Evolutionary conservation across 2,113 vertebrate genomes (phyloP).

Genomic region (Abramis brama): DNA sequence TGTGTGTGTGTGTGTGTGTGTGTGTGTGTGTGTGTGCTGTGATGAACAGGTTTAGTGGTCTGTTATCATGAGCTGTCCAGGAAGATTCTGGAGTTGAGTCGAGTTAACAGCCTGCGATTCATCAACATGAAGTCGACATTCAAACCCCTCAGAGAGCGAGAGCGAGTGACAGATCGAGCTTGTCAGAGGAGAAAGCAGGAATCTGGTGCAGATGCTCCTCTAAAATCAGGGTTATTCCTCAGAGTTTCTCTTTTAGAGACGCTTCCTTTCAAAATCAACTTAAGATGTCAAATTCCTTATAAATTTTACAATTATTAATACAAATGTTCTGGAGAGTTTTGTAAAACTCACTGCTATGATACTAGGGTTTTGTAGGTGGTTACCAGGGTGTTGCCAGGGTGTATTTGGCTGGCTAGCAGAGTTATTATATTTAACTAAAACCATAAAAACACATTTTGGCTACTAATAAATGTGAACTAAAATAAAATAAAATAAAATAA

Average conservation of each 20-base stretch:
- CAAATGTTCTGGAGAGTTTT: too few relatives aligned
- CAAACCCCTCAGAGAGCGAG: slow-evolving; percentile 4
- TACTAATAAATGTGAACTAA: too few relatives aligned
- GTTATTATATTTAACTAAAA: too few relatives aligned
- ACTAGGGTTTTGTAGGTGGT: too few relatives aligned
- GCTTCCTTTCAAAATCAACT: background rate
- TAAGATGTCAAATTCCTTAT: too few relatives aligned
- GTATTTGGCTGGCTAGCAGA: too few relatives aligned
- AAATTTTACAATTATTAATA: too few relatives aligned
- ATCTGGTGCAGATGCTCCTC: background rate
- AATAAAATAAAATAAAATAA: too few relatives aligned
- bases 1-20: background rate
- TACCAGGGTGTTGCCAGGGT: too few relatives aligned
- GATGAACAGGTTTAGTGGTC: slow-evolving; percentile 28
- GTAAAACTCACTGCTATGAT: too few relatives aligned
- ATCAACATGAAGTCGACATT: slow-evolving; percentile 21
- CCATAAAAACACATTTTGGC: too few relatives aligned
- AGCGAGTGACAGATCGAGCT: slow-evolving; percentile 3
- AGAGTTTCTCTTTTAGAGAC: too few relatives aligned
- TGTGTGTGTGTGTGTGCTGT: background rate
- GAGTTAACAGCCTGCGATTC: slow-evolving; percentile 42
- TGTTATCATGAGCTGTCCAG: slow-evolving; percentile 50
- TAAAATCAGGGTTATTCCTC: background rate
- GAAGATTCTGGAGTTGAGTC: slow-evolving; percentile 32
- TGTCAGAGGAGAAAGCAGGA: background rate